Conservation (phyloP, 2,113 vertebrate species). For the Sinocyclocheilus grahami region DNA sequence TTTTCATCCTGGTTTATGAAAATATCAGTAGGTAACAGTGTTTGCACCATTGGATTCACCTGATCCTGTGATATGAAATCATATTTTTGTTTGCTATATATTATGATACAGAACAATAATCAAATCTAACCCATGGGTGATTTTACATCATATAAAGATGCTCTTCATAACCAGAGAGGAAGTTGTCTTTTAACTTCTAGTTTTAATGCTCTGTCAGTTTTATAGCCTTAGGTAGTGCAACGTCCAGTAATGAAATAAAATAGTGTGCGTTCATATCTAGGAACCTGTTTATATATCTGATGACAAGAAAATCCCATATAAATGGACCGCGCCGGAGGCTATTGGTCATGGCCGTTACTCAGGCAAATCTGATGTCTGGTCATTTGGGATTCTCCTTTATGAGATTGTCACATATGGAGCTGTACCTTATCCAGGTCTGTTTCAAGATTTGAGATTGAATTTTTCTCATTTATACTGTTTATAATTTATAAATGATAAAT, state of each 20-base stretch:
- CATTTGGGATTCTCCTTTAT: conserved; percentile 74
- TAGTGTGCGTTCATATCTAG: conserved; percentile 59
- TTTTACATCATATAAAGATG: not conserved
- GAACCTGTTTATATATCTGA: conserved; percentile 77
- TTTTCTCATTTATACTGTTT: not conserved
- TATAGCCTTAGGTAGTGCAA: too few relatives aligned
- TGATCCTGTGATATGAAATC: not conserved
- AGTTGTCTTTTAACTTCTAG: not conserved
- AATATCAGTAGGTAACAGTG: not conserved
- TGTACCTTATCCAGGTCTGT: conserved; percentile 71
- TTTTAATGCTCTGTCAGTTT: too few relatives aligned
- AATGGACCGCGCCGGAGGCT: conserved; percentile 75
- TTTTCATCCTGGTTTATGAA: not conserved
- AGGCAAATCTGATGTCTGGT: conserved; percentile 77
- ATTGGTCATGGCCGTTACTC: conserved; percentile 67
- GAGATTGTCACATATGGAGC: conserved; percentile 74
- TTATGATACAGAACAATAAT: not conserved
- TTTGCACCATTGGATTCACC: not conserved
- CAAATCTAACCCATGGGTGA: not conserved
- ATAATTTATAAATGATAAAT: not conserved
- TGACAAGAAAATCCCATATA: conserved; percentile 76
- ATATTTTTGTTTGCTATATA: not conserved
- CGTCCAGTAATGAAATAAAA: too few relatives aligned
- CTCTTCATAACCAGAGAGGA: not conserved
- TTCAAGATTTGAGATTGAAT: not conserved